Evolutionary conservation across 2,797 vertebrate species (phyloP).

Genomic region (Chelonia mydas): DNA sequence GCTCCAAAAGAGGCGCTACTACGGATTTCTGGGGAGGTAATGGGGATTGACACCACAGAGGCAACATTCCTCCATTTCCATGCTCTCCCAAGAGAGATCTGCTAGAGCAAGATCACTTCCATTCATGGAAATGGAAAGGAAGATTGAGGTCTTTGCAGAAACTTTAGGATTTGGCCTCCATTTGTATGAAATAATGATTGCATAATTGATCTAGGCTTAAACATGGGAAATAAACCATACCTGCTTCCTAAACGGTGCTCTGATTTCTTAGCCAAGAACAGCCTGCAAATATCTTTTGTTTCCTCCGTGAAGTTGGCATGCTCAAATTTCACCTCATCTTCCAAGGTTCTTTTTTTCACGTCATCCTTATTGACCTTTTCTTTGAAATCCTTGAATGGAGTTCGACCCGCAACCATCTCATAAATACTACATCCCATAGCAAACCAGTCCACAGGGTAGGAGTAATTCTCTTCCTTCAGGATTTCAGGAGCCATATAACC

Average conservation of each 20-base stretch:
- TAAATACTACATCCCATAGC: constrained; percentile 95
- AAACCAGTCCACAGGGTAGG: constrained; percentile 96
- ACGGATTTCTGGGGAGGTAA: not conserved
- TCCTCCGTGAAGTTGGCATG: constrained; percentile 88
- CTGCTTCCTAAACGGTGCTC: constrained; percentile 91
- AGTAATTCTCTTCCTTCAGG: constrained; percentile 88
- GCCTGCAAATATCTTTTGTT: constrained; percentile 88
- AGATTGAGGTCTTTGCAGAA: not conserved
- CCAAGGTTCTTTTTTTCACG: constrained; percentile 90
- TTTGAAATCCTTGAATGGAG: constrained; percentile 93
- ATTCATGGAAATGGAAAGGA: not conserved
- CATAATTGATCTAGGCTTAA: not conserved
- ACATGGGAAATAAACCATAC: constrained; percentile 77
- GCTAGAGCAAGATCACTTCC: not conserved
- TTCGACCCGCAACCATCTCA: constrained; percentile 94
- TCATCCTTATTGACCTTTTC: constrained; percentile 93
- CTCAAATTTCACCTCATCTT: constrained; percentile 90
- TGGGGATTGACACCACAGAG: not conserved
- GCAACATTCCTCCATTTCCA: not conserved
- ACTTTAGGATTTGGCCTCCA: not conserved
- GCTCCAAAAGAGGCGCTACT: not conserved
- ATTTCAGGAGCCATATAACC: constrained; percentile 97
- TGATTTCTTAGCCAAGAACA: constrained; percentile 91
- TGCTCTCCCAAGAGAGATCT: not conserved
- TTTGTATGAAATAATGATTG: not conserved